Base-by-base conservation (phyloP, 2,888 invertebrate species). In the Heteromyza rotundicornis region DNA sequence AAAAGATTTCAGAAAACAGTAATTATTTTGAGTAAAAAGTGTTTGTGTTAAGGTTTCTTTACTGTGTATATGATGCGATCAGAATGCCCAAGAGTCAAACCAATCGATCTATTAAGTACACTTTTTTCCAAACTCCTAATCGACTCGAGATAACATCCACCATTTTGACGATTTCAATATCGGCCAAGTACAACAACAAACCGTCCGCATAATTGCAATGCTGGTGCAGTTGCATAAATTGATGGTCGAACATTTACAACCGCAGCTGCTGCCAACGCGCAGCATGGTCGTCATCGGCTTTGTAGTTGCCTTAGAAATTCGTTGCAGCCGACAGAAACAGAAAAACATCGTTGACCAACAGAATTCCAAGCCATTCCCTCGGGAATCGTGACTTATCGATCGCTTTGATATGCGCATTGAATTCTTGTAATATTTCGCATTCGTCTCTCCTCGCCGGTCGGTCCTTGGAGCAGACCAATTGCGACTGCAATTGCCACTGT, bases 351-450 rank as follows among this genome's bases (percentile, higher is more conserved):
- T 63, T 66, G 68, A 62, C 68, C 64, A 70, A 67, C 69, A 62
- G 52, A 53, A 64, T 57, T 59, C 61, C 61, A 65, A 66, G 64
- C 64, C 66, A 66, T 69, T 67, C 59, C 67, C 66, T 64, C 60
- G 63, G 65, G 68, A 81, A 81, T 81, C 80, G 80, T 80, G 80
- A 80, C 80, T 80, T 80, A 80, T 80, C 82, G 81, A 81, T 80
- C 76, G 80, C 79, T 80, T 79, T 79, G 81, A 80, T 80, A 80
- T 80, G 80, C 77, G 76, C 79, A 76, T 77, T 78, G 80, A 77
- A 81, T 80, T 80, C 78, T 77, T 80, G 77, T 78, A 79, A 79
- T 80, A 79, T 78, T 80, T 79, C 69, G 69, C 68, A 61, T 63
- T 63, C 56, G 52, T 57, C 49, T 35, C 17, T n/a, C n/a, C n/a